phyloP scores from a whole-genome alignment of 2,888 invertebrate genomes.

The Cepaea hortensis region DNA sequence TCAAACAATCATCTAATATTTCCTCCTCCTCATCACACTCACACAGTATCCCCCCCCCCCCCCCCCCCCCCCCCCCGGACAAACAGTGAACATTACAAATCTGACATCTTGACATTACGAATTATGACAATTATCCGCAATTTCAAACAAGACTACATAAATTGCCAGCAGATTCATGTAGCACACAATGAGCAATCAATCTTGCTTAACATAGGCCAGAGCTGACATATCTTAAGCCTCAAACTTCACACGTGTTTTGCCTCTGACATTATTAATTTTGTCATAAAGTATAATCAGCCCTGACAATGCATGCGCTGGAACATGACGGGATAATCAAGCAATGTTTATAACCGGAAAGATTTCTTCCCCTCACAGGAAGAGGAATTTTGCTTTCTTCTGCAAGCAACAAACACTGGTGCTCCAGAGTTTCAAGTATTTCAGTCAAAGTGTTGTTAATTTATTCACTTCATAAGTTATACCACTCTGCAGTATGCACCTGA shows the following conservation, averaged over 20 bases:
- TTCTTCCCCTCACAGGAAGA: not conserved
- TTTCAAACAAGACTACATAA: not conserved
- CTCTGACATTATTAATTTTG: conserved; percentile 11
- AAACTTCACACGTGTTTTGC: not conserved
- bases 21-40: no score
- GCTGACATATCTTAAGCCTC: not conserved
- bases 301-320: not conserved
- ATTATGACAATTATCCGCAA: not conserved
- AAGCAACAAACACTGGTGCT: no score
- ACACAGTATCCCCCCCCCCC: no score
- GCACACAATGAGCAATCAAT: not conserved
- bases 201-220: conserved; percentile 6
- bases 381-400: no score
- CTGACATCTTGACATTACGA: not conserved
- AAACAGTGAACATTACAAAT: not conserved
- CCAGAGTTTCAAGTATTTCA: no score
- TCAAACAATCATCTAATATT: no score
- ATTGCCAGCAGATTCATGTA: not conserved
- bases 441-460: no score
- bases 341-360: not conserved
- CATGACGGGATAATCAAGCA: not conserved
- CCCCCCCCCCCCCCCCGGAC: no score
- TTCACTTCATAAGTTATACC: no score
- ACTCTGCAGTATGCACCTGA: no score
- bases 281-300: not conserved